These are phyloP conservation scores for Yoshiicerus persimilis DNA, from an alignment of 1,140 invertebrate genomes.

Conservation along the genomic window DNA sequence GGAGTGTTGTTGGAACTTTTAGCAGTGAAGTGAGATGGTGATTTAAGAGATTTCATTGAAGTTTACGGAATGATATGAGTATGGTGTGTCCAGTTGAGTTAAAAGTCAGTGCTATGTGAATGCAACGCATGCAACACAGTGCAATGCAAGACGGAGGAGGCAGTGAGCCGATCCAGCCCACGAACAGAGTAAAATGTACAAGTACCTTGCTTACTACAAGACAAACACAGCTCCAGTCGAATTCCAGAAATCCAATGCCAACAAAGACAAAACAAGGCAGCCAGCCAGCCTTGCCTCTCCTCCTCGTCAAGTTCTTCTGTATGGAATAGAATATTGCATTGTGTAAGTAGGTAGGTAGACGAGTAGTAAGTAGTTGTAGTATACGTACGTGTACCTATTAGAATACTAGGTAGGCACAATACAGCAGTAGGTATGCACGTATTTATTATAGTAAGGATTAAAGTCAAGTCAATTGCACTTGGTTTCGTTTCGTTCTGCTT, in stretches of 20 bases:
- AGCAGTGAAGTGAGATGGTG: background rate
- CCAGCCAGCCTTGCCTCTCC: slow-evolving; percentile 1
- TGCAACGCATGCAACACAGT: background rate
- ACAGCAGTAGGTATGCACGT: background rate
- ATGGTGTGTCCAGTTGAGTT: background rate
- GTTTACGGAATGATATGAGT: background rate
- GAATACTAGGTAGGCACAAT: background rate
- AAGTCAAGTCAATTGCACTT: background rate
- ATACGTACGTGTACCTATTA: background rate
- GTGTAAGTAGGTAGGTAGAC: background rate
- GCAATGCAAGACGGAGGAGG: background rate
- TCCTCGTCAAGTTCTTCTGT: slow-evolving; percentile 10
- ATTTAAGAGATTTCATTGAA: background rate
- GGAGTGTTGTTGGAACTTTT: background rate
- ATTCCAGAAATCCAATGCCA: slow-evolving; percentile 19
- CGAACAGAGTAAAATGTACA: background rate
- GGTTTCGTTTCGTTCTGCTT: background rate
- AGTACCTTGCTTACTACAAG: background rate
- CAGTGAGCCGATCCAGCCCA: background rate
- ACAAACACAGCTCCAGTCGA: slow-evolving; percentile 2
- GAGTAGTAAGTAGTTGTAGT: background rate
- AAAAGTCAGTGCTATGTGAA: too few species aligned
- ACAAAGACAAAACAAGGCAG: slow-evolving; percentile 18
- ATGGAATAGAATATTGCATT: background rate
- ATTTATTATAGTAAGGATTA: background rate